Evolutionary conservation across 2,888 invertebrate species (phyloP).

Genomic region (Apamea crenata): DNA sequence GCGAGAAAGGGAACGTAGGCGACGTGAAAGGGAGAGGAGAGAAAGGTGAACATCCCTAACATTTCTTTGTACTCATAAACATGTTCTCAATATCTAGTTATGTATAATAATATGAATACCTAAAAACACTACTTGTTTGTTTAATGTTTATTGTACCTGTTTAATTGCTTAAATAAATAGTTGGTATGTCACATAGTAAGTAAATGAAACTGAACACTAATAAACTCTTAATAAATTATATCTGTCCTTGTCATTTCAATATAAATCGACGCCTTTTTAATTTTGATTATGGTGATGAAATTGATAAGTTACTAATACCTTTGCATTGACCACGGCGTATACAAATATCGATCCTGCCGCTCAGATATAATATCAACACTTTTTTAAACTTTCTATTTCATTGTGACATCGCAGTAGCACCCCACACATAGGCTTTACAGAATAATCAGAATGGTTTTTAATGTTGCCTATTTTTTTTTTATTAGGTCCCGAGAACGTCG

Average conservation of each 20-base stretch:
- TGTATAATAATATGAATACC: constrained; percentile 16
- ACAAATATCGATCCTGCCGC: not conserved
- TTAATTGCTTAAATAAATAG: constrained; percentile 6
- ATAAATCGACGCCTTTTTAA: constrained; percentile 7
- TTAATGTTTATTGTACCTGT: constrained; percentile 23
- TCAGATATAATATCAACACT: not conserved
- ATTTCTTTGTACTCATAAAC: not conserved
- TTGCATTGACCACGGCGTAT: not conserved
- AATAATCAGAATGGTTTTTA: not conserved
- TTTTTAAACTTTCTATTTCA: not conserved
- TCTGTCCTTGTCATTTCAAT: constrained; percentile 29
- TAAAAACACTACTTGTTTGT: not conserved
- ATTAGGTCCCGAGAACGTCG: constrained; percentile 88
- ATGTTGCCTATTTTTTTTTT: not conserved
- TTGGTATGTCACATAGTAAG: not conserved
- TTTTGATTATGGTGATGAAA: not conserved
- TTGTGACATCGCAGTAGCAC: not conserved
- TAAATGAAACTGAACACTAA: constrained; percentile 18
- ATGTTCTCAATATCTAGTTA: not conserved
- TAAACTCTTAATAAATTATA: constrained; percentile 13
- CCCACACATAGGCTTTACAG: not conserved
- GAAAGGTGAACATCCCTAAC: constrained; percentile 75
- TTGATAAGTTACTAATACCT: not conserved
- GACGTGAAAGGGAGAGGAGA: constrained; percentile 83
- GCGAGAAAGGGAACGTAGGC: constrained; percentile 78